phyloP scores from a whole-genome alignment of 2,113 vertebrate species.

The Polypterus senegalus region DNA sequence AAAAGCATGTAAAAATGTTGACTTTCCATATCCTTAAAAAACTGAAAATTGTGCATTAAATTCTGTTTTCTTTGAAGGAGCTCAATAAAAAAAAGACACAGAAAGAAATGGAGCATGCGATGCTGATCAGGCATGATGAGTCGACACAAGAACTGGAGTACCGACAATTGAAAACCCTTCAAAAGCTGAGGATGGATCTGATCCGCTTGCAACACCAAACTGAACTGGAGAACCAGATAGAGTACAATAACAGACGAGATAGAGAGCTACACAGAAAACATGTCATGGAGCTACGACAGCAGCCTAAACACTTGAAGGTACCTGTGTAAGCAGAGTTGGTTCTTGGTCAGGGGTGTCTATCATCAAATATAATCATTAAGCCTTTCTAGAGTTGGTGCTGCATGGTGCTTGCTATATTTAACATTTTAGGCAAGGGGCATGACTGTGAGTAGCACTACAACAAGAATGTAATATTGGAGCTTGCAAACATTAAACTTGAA shows the following conservation, averaged over 20 bases:
- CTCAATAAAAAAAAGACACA: conserved; percentile 93
- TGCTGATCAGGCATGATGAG: conserved; percentile 95
- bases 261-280: conserved; percentile 94
- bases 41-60: too few relatives aligned
- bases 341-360: too few relatives aligned
- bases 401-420: too few relatives aligned
- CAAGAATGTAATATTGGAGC: too few relatives aligned
- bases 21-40: too few relatives aligned
- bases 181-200: conserved; percentile 96
- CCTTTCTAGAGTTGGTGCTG: too few relatives aligned
- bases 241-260: conserved; percentile 94
- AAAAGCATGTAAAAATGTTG: too few relatives aligned
- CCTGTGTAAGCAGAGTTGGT: not conserved
- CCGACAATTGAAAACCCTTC: conserved; percentile 83
- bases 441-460: too few relatives aligned
- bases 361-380: too few relatives aligned
- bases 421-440: too few relatives aligned
- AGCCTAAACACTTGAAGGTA: conserved; percentile 97
- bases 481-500: too few relatives aligned
- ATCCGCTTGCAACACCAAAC: conserved; percentile 98
- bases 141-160: conserved; percentile 92
- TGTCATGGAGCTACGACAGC: conserved; percentile 94
- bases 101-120: conserved; percentile 97
- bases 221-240: conserved; percentile 96
- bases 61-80: conserved; percentile 48